Evolutionary conservation across 1,140 invertebrate genomes (phyloP), one percentile per base, ranked within the genome.

Genomic region (Drosophila murphyi): DNA sequence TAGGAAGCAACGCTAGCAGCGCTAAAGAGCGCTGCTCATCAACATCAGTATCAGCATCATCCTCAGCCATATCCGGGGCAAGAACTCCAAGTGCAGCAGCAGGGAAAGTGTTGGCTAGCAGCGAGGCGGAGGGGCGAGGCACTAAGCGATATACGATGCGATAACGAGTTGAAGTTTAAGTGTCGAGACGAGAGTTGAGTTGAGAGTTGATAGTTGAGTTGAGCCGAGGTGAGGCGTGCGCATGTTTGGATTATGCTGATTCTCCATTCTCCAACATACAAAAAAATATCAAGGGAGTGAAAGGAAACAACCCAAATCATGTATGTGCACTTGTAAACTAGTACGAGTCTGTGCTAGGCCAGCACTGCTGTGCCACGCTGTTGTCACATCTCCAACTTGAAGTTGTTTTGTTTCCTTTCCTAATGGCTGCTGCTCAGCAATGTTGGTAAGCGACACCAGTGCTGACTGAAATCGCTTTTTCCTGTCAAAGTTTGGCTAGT

Each of bases 81-180:
- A 47, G 72, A 77, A 20, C 20, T 20, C 72, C 68, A 75, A 74
- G 70, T 72, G 76, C 62, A 57, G 62, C 55, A 61, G 50, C 54
- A 75, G 64, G 68, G 67, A 64, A 62, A 61, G 32, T 70, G 55
- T 71, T 60, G 51, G 35, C 3, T 34, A 10, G 45, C 60, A 39
- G 43, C 35, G 37, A 45, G 56, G n/a, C 5, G 59, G 31, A 37
- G 52, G 51, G 72, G 67, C 65, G 70, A 76, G 85, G 72, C 80
- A 88, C 85, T 89, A 88, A 88, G 83, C 83, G 83, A 88, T 88
- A 78, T 78, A 77, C 77, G 80, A 80, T 61, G 77, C 80, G 83
- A 88, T 88, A 88, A 88, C 83, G 85, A 88, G 85, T 75, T 80
- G 72, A 68, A 69, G 72, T 70, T 75, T 37, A 79, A 85, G 81